phyloP scores from a whole-genome alignment of 64 coral and sea anemone genomes.

The Montipora capricornis region DNA sequence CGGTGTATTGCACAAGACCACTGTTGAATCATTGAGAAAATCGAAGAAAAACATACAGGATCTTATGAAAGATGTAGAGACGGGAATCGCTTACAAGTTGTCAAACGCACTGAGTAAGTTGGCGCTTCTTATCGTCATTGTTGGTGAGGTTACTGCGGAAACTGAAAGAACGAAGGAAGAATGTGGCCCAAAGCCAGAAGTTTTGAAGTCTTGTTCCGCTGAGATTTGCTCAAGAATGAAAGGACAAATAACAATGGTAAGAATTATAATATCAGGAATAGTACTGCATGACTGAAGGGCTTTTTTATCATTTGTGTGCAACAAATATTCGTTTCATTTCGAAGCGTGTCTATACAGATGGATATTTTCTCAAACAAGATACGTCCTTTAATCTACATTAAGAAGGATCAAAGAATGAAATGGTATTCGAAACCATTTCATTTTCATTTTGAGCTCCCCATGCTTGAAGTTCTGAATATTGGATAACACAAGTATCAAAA shows the following conservation, averaged over 20 bases:
- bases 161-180: not conserved
- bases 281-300: no score
- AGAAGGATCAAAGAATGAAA: no score
- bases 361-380: no score
- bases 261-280: not conserved
- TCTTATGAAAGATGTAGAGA: not conserved
- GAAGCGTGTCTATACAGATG: no score
- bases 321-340: not conserved
- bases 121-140: conserved; percentile 9
- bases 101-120: not conserved
- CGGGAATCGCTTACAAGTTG: not conserved
- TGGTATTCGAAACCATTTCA: no score
- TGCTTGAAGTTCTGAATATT: no score
- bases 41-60: not conserved
- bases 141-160: not conserved
- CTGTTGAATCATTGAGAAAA: not conserved
- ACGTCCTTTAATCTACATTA: no score
- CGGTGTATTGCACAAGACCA: not conserved
- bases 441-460: no score
- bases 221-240: not conserved
- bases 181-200: not conserved
- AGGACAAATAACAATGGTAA: not conserved
- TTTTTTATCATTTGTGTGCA: not conserved
- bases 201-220: not conserved
- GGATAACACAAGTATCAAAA: no score